A percentile compares a stretch with the other conserved stretches of the same genome.
These are phyloP conservation scores for Columba guinea DNA, from an alignment of 2,797 vertebrate genomes.

Conservation along the genomic window DNA sequence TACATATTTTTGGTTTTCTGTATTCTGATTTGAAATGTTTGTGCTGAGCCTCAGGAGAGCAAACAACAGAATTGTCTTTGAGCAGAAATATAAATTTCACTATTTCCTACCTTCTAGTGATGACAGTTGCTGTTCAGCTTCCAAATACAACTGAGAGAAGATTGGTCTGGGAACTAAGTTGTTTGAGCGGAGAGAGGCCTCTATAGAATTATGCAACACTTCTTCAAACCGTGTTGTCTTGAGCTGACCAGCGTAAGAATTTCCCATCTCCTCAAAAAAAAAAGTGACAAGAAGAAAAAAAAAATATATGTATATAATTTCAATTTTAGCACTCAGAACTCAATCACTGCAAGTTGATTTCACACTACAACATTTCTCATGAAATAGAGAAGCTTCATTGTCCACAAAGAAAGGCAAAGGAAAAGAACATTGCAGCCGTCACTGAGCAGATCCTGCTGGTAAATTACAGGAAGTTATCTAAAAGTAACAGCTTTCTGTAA, in stretches of 20 bases:
- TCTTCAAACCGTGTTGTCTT: constrained; percentile 94
- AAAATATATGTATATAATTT: background rate
- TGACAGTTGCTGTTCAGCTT: constrained; percentile 84
- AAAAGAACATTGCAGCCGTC: constrained; percentile 2
- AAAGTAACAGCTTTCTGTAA: constrained; percentile 70
- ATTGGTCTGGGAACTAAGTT: constrained; percentile 89
- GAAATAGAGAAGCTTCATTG: background rate
- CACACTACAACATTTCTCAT: background rate
- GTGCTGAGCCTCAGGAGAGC: background rate
- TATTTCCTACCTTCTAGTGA: constrained; percentile 80
- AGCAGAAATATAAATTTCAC: constrained; percentile 13
- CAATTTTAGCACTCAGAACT: background rate
- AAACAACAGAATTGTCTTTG: background rate
- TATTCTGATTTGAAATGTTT: background rate
- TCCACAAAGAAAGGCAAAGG: constrained; percentile 36
- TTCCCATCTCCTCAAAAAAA: constrained; percentile 87
- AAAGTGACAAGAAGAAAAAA: background rate
- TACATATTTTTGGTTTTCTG: background rate
- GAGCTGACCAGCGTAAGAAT: constrained; percentile 95
- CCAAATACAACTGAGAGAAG: constrained; percentile 96
- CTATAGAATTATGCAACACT: constrained; percentile 95
- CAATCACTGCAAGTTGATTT: background rate
- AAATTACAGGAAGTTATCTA: constrained; percentile 79
- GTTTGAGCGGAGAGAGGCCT: constrained; percentile 95
- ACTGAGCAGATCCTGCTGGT: constrained; percentile 43